Evolutionary conservation across 2,113 vertebrate species (phyloP), one percentile per base, ranked within the genome.

Genomic region (Ia io): DNA sequence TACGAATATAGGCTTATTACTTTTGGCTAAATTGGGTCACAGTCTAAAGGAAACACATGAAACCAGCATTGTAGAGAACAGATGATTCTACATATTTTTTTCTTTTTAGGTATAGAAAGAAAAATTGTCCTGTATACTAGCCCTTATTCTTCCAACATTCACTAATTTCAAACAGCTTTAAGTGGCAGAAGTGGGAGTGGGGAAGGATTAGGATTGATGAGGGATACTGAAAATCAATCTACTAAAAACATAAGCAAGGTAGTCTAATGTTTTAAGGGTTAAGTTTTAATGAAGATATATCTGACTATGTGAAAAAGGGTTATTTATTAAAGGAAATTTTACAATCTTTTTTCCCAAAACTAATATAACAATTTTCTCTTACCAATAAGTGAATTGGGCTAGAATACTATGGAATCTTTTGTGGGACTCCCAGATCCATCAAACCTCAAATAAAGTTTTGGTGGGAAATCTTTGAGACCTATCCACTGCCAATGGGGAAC

Each of bases 241-340:
- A 22, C 37, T 83, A 30, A 95, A 93, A 32, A 85, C 35, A 92
- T 37, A 91, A 93, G 32, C 30, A 88, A 76, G 35, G 70, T 56
- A 83, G 12, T 87, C 28, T 44, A 87, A 40, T 71, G 35, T 2
- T 42, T 30, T n/a, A 85, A 67, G n/a, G 2, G 32, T 30, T 82
- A 25, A 18, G 11, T 77, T 79, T 88, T 73, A 40, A 40, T 89
- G 40, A 67, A 47, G 3, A 84, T 79, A 40, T 32, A 71, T 49
- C 1, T 76, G 35, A 51, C 32, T 49, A 71, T 65, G 53, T 83
- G n/a, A 59, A 67, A 42, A 44, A 67, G 61, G n/a, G 59, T 23
- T 70, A 23, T 87, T 92, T 69, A 40, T 32, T 76, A 3, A 80
- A 76, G 3, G 3, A 76, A 53, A 30, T 80, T 85, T 94, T 76